Conservation (phyloP, 2,888 invertebrate genomes). For the Allolobophora icterica region DNA sequence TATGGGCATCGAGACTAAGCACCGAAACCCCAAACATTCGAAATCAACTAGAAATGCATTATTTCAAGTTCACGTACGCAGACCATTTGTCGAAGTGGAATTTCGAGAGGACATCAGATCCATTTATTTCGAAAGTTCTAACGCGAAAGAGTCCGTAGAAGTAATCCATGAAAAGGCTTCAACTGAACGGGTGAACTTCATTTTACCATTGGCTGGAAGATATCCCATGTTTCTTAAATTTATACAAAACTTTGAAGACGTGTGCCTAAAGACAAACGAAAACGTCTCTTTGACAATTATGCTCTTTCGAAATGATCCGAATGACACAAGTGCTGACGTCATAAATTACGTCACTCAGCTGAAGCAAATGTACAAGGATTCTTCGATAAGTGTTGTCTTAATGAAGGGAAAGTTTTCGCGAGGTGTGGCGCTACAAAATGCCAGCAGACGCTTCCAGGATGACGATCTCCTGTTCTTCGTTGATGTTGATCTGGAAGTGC, state of each 20-base stretch:
- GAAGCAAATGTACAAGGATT: conserved; percentile 54
- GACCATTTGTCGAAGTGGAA: too few species aligned
- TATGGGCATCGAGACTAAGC: too few species aligned
- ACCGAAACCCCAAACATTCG: too few species aligned
- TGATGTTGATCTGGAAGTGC: conserved; percentile 93
- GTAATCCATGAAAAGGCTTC: too few species aligned
- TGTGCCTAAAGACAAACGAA: conserved; percentile 74
- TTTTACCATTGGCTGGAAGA: conserved; percentile 86
- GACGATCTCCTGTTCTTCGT: conserved; percentile 85
- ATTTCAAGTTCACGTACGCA: too few species aligned
- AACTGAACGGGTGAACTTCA: conserved; percentile 69
- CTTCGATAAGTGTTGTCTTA: conserved; percentile 55
- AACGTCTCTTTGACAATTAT: conserved; percentile 76
- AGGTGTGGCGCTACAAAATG: conserved; percentile 59
- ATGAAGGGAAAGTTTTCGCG: conserved; percentile 59
- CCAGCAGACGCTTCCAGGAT: conserved; percentile 64
- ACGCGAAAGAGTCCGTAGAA: too few species aligned
- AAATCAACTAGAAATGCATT: too few species aligned
- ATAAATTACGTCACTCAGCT: conserved; percentile 52
- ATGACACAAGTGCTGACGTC: conserved; percentile 44
- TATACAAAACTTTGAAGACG: conserved; percentile 80
- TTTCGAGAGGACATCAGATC: too few species aligned
- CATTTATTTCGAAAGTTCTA: too few species aligned
- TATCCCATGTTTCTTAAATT: conserved; percentile 82
- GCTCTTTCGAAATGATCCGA: conserved; percentile 71